Evolutionary conservation across 2,797 vertebrate genomes (phyloP), one percentile per base, ranked within the genome.

Genomic region (Enoplosus armatus): DNA sequence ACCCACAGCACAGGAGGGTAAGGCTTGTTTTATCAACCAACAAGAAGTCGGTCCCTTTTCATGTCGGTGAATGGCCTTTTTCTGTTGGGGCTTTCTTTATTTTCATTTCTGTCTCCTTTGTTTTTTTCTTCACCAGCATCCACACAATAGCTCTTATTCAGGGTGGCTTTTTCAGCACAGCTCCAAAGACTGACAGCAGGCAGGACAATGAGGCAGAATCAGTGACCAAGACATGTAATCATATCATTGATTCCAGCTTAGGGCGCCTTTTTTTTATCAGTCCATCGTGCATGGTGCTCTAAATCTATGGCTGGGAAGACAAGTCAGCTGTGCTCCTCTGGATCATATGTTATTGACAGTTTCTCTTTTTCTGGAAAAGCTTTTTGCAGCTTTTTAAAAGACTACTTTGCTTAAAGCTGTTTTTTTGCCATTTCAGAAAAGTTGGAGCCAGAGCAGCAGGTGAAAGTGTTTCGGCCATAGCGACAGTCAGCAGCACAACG

Each of bases 401-500:
- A 15, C 7, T 75, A 7, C 12, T 77, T 72, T 68, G 4, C 4
- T 7, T 51, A 26, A 58, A 16, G 4, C 26, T 66, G 22, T 22
- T 31, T 69, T 83, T 68, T 56, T 55, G 8, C 27, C 27, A 11
- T 87, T 93, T 73, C 81, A 93, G 94, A 96, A 93, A 93, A 94
- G 39, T 51, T 73, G 95, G 93, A 93, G 90, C 80, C 92, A 79
- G 95, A 97, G 94, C 93, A 95, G 95, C 85, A 96, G 94, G 85
- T 94, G 90, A 94, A 95, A 95, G 95, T 93, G 90, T 91, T 96
- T 92, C 94, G 84, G 61, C 95, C 93, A 63, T 84, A 94, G 92
- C 86, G 86, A 90, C 82, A 89, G 82, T 84, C 82, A 81, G 92
- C 96, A 96, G 96, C 96, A 97, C 96, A 96, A 93, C 91, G 89